Percentiles rank a stretch among this genome's conserved stretches.
Conservation (phyloP, 2,113 vertebrate species). For the Tychaedon coryphoeus region DNA sequence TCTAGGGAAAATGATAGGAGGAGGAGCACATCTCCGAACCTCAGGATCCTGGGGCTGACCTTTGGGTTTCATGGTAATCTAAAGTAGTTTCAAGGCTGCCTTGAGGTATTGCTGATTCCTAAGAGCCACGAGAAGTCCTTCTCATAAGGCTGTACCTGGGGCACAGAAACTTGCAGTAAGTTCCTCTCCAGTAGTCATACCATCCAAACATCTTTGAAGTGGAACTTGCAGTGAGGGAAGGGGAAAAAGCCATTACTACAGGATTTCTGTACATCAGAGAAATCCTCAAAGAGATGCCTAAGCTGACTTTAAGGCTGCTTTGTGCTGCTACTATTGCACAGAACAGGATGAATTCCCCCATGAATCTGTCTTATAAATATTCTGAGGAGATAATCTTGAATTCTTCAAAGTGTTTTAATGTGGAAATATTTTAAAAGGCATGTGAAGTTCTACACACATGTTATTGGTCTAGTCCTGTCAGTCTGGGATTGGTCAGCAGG, state of each 20-base stretch:
- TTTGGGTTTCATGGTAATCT: neutral
- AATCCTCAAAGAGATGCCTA: conserved; percentile 37
- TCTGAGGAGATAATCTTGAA: conserved; percentile 33
- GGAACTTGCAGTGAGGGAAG: neutral
- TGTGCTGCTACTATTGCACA: conserved; percentile 2
- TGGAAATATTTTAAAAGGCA: neutral
- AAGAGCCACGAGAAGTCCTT: neutral
- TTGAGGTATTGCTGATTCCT: neutral
- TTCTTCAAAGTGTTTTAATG: conserved; percentile 19
- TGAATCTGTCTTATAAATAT: conserved; percentile 38
- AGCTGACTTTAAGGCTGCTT: conserved; percentile 52
- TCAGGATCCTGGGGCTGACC: neutral
- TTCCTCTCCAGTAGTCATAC: neutral
- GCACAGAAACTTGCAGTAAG: neutral
- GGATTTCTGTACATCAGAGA: conserved; percentile 29
- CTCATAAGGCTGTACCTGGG: neutral
- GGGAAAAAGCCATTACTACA: neutral
- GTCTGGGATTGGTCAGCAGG: neutral
- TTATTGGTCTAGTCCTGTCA: neutral
- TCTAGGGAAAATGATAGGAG: neutral
- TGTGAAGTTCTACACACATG: neutral
- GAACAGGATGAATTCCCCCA: conserved; percentile 1
- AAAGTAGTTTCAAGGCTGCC: neutral
- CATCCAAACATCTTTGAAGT: neutral
- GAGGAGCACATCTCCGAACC: neutral